phyloP scores from a whole-genome alignment of 2,797 vertebrate species.

The Kryptolebias ocellatus region DNA sequence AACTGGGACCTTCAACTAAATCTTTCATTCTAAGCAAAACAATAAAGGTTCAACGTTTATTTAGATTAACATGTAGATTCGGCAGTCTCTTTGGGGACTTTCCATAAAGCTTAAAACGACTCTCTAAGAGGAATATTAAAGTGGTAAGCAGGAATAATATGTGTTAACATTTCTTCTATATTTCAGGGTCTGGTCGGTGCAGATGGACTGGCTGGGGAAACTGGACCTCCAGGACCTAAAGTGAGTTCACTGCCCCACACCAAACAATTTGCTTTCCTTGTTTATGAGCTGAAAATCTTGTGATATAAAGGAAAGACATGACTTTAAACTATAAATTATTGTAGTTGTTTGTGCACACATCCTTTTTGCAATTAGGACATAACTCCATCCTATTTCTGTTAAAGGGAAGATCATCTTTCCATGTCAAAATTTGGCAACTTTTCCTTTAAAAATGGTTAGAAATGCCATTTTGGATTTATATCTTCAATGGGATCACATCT shows the following conservation, averaged over 20 bases:
- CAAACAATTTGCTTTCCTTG: not conserved
- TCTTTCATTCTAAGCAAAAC: too few species aligned
- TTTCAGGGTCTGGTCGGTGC: slow-evolving; percentile 71
- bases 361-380: too few species aligned
- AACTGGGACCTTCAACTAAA: not conserved
- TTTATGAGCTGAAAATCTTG: not conserved
- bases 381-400: not conserved
- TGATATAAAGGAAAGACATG: too few species aligned
- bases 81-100: too few species aligned
- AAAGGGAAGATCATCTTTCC: too few species aligned
- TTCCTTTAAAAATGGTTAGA: not conserved
- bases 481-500: not conserved
- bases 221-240: slow-evolving; percentile 64
- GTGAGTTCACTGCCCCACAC: slow-evolving; percentile 47
- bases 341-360: too few species aligned
- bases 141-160: not conserved
- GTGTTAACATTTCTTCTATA: slow-evolving; percentile 10
- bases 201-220: slow-evolving; percentile 66
- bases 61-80: too few species aligned
- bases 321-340: too few species aligned
- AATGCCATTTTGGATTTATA: too few species aligned
- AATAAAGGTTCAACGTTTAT: too few species aligned
- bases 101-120: not conserved
- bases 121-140: not conserved
- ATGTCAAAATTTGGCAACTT: not conserved